Base-by-base conservation (phyloP, 2,113 vertebrate species). In the Tapirus terrestris region DNA sequence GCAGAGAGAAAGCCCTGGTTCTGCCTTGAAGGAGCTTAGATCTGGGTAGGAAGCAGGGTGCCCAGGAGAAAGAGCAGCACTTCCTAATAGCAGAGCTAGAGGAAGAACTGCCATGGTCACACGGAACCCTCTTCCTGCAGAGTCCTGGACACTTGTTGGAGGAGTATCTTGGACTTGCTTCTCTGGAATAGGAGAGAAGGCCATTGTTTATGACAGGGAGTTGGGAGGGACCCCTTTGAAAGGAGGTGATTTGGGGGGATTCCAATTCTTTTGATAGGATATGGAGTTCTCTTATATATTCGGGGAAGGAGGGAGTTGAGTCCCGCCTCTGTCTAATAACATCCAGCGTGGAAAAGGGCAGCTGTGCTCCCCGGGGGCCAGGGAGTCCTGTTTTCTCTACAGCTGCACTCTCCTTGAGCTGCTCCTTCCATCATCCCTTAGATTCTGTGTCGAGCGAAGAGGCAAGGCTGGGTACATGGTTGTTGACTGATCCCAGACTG, bases 31-130 rank as follows among this genome's bases (percentile, higher is more conserved):
- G 58, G 61, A 85, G 29, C 23, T 21, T 23, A n/a, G 63, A 20
- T 81, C 21, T 88, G 36, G n/a, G n/a, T 3, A 17, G 82, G 70
- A 58, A 63, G 61, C 45, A 27, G 76, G n/a, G 45, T 10, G 2
- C 70, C 39, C 11, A 1, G 4, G 60, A 89, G 58, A 72, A 67
- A 17, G 68, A 56, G 36, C 1, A 1, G 0, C 2, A 0, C 29
- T 68, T 43, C 67, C 18, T 61, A 20, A 53, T 13, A 14, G 10
- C 18, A 39, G 51, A 6, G 21, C 39, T 4, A 1, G 16, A 48
- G 39, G 75, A 23, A 12, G n/a, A 56, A 36, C 8, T 0, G 3
- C 33, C 8, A 0, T 17, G n/a, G 10, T 36, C 23, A 8, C 6
- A 1, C 3, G 2, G 76, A 27, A 39, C n/a, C 73, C 79, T 33